Percentiles rank a stretch among this genome's conserved stretches.
Conservation (phyloP, 2,113 vertebrate genomes). For the Planiliza haematocheilus region DNA sequence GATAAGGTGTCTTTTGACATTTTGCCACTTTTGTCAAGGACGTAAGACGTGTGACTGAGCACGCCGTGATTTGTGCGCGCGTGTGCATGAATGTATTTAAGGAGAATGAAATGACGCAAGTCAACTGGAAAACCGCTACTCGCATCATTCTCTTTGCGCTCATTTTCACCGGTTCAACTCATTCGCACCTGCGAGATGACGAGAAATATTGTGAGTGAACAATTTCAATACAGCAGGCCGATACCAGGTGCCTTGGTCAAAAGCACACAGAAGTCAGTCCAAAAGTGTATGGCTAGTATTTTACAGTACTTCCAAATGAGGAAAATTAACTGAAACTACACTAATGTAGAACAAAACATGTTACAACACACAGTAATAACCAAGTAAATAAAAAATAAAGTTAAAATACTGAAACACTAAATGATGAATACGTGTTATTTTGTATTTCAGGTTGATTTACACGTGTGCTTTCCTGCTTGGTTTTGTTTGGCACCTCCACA, state of each 20-base stretch:
- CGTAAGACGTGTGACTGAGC: constrained; percentile 9
- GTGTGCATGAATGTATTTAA: constrained; percentile 9
- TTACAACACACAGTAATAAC: background rate
- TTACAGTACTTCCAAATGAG: background rate
- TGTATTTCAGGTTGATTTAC: background rate
- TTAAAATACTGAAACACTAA: too few species aligned
- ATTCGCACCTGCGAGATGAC: constrained; percentile 35
- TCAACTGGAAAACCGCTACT: constrained; percentile 13
- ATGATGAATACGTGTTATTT: background rate
- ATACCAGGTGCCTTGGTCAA: constrained; percentile 6
- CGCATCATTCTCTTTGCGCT: constrained; percentile 30
- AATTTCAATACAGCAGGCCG: constrained; percentile 2
- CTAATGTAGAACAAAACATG: too few species aligned
- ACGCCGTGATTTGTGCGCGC: background rate
- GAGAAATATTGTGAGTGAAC: constrained; percentile 2
- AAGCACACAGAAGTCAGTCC: background rate
- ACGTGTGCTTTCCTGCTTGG: background rate
- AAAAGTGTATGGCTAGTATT: background rate
- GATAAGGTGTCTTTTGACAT: constrained; percentile 19
- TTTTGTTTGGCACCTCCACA: background rate
- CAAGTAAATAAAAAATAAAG: too few species aligned
- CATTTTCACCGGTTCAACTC: constrained; percentile 36
- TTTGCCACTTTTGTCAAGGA: constrained; percentile 31
- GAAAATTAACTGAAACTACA: background rate
- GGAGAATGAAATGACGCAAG: background rate